A percentile compares a stretch with the other conserved stretches of the same genome.
Evolutionary conservation across 2,888 invertebrate species (phyloP).

Genomic region (Alentia gelatinosa): DNA sequence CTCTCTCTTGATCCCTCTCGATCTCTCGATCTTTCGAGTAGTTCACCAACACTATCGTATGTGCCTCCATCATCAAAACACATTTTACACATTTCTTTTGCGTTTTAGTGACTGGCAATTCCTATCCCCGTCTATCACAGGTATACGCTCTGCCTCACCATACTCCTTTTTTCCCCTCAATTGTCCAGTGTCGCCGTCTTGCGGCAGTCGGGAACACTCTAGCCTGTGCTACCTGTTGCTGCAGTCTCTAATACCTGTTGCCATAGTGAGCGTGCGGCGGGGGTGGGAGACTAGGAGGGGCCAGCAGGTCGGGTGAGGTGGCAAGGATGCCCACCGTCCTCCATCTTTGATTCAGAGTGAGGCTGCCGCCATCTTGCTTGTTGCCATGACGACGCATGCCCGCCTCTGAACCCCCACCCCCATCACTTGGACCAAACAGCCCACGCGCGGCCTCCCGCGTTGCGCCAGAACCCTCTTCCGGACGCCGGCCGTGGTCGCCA

Average conservation of each 20-base stretch:
- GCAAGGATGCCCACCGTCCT: not conserved
- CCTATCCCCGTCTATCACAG: no score
- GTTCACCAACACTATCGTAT: no score
- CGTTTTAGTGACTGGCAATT: no score
- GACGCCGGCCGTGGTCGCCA: constrained; percentile 14
- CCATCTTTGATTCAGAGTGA: not conserved
- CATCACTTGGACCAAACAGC: not conserved
- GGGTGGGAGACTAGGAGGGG: not conserved
- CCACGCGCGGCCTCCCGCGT: not conserved
- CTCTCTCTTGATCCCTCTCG: no score
- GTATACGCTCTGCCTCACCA: no score
- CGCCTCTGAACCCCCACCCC: not conserved
- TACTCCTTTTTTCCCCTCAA: no score
- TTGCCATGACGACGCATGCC: constrained; percentile 28
- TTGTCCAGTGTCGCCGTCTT: no score
- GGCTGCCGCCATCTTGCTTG: not conserved
- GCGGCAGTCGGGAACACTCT: not conserved
- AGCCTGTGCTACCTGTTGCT: not conserved
- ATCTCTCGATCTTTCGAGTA: no score
- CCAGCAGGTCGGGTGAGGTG: not conserved
- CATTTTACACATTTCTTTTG: no score
- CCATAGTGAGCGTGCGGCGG: not conserved
- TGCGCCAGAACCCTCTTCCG: not conserved
- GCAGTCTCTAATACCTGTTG: not conserved
- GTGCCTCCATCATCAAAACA: no score